phyloP scores from a whole-genome alignment of 2,113 vertebrate genomes.

The Thermophis baileyi region DNA sequence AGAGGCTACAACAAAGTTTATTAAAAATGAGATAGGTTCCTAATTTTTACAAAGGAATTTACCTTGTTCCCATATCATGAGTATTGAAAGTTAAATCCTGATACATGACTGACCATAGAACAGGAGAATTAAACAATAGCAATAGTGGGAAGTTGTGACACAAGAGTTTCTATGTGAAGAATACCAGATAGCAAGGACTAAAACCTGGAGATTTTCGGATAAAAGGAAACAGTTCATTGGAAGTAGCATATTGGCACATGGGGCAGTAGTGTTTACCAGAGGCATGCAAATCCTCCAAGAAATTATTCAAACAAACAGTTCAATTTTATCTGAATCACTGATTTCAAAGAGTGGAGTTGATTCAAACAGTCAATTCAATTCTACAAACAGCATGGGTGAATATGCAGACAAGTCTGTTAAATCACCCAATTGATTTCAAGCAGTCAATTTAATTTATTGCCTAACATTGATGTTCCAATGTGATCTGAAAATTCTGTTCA shows the following conservation, averaged over 20 bases:
- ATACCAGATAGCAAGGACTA: not conserved
- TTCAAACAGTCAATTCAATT: not conserved
- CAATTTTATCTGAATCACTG: not conserved
- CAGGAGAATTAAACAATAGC: not conserved
- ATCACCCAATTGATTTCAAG: not conserved
- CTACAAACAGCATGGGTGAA: not conserved
- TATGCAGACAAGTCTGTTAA: not conserved
- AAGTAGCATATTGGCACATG: not conserved
- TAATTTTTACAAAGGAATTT: not conserved
- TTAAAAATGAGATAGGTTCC: not conserved
- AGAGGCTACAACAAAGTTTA: not conserved
- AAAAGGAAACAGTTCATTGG: not conserved
- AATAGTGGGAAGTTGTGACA: not conserved
- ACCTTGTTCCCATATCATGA: not conserved
- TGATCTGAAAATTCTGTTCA: not conserved
- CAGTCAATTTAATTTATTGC: not conserved
- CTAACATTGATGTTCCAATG: not conserved
- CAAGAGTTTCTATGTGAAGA: not conserved
- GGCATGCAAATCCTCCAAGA: not conserved
- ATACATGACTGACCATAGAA: not conserved
- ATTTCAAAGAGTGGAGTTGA: not conserved
- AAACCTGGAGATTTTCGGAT: not conserved
- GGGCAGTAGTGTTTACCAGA: not conserved
- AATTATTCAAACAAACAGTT: not conserved
- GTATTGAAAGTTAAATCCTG: not conserved